Percentiles rank a stretch among this genome's conserved stretches.
These are phyloP conservation scores for Coryphaenoides rupestris DNA, from an alignment of 2,113 vertebrate species.

Conservation along the genomic window DNA sequence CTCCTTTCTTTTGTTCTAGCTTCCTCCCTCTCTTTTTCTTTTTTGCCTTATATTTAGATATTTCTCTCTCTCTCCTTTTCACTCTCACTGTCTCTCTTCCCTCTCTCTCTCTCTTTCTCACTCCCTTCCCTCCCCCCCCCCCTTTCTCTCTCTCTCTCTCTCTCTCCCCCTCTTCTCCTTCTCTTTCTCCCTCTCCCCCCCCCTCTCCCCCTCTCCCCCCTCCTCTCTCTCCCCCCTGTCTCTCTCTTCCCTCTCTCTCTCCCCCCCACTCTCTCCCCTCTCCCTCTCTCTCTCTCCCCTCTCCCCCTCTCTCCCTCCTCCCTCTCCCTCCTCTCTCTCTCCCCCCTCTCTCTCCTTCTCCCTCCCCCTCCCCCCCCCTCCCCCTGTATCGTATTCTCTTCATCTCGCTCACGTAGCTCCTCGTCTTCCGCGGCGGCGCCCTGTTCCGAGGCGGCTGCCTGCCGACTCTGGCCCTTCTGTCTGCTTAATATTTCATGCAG, in stretches of 20 bases:
- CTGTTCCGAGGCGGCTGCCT: constrained; percentile 46
- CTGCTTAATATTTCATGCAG: constrained; percentile 72
- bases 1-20: no score
- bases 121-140: no score
- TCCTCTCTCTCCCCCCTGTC: not conserved
- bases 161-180: no score
- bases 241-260: not conserved
- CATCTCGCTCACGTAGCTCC: constrained; percentile 61
- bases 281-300: no score
- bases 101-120: no score
- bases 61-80: no score
- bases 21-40: not conserved
- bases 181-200: not conserved
- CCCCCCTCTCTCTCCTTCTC: not conserved
- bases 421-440: constrained; percentile 46
- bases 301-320: not conserved
- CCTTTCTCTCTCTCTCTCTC: no score
- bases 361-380: not conserved
- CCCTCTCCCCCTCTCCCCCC: not conserved
- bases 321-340: no score
- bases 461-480: constrained; percentile 58
- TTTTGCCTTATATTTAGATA: no score
- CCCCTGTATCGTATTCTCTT: constrained; percentile 49
- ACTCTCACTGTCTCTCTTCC: no score
- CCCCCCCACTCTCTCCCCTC: not conserved